Evolutionary conservation across 1,140 invertebrate species (phyloP), one percentile per base, ranked within the genome.

Genomic region (Apis dorsata): DNA sequence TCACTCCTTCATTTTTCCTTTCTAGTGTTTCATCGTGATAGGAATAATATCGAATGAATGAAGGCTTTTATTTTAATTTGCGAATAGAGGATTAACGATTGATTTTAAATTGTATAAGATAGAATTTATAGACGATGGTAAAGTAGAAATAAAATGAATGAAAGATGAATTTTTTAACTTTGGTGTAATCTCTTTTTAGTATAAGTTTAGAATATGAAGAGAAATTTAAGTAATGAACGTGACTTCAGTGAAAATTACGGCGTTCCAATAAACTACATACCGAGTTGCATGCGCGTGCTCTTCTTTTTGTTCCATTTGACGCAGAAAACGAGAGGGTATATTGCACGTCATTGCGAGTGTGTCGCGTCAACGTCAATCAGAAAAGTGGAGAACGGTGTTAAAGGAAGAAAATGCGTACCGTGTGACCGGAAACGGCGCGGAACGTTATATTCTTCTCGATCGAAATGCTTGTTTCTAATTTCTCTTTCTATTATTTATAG

Each of bases 221-320:
- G 34, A 0, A 44, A 44, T 44, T 44, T 44, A 44, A 44, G 34
- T 44, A 44, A 44, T 60, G 59, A 21, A 60, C 59, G 11, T n/a
- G 59, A n/a, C 2, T 60, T 60, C 59, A 11, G 12, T 12, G 44
- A 34, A 5, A 51, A 24, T n/a, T 17, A 19, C 55, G 34, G 72
- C 74, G 79, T 57, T 82, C 81, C 81, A 82, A 82, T 77, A 82
- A 70, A 77, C 65, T 78, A 63, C 65, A 70, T 70, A 78, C 55
- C 49, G 49, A 1, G 55, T 3, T 34, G 55, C 57, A 70, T 44
- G 49, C 44, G 28, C 57, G 24, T 24, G 49, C 21, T n/a, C 24
- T n/a, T 24, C 79, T 68, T 63, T 82, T 82, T 69, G 57, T 82
- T 57, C 66, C 57, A 59, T 82, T 70, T 60, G 55, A 17, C 21